Evolutionary conservation across 2,888 invertebrate genomes (phyloP), one percentile per base, ranked within the genome.

Genomic region (Drosophila mulleri): DNA sequence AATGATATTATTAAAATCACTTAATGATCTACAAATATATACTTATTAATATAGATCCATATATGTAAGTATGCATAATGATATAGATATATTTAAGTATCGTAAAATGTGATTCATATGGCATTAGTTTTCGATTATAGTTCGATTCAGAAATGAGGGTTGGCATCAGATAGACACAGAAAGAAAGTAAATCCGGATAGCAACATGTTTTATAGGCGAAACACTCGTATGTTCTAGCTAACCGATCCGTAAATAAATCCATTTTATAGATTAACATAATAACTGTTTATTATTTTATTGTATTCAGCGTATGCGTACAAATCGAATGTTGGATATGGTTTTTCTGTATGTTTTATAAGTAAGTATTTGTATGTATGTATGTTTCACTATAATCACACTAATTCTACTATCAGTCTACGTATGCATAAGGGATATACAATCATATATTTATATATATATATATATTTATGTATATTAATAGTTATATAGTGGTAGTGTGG

Each of bases 361-460:
- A 69, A 70, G 41, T 54, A 73, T 42, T 9, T 52, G 45, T 45
- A 23, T 45, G 32, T 52, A 4, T 47, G 37, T 75, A 44, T 75
- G 59, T 50, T 44, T 79, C 37, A 23, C 48, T 67, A 52, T 63
- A 78, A 83, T 81, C 47, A 64, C 67, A 88, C 86, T 91, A 90
- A 81, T 75, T 67, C 90, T 89, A 75, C 92, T 89, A 80, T 91
- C 91, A 91, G 92, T 91, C 91, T 91, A 92, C 92, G 75, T 77
- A 88, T 88, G 85, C 90, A 74, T 80, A 35, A 41, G 77, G 83
- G 80, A 47, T 67, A 72, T 59, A 42, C 52, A 58, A 59, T 60
- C 26, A 57, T 44, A 47, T 53, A 53, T 35, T 11, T 3, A 3
- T 53, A 53, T 35, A 32, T 3, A 3, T 59, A 44, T 58, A 26